These are phyloP conservation scores for Bostrychus sinensis DNA, from an alignment of 2,113 vertebrate genomes.

Conservation along the genomic window DNA sequence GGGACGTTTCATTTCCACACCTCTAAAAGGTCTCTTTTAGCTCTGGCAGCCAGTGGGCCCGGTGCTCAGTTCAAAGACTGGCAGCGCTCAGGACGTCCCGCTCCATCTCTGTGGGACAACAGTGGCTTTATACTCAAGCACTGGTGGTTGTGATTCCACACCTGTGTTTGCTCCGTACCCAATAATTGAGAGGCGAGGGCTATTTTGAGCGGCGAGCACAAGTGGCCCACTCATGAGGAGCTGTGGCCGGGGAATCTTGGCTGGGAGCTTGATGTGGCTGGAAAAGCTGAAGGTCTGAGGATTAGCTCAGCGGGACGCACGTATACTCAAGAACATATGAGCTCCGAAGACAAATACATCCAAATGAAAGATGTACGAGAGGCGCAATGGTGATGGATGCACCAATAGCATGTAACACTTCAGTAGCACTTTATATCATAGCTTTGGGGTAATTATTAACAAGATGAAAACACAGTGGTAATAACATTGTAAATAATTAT, in stretches of 20 bases:
- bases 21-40: constrained; percentile 75
- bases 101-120: constrained; percentile 75
- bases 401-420: constrained; percentile 5
- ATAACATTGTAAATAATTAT: too few relatives aligned
- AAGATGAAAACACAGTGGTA: too few relatives aligned
- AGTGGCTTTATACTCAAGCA: constrained; percentile 78
- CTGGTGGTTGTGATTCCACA: constrained; percentile 82
- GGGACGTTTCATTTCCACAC: constrained; percentile 83
- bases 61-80: constrained; percentile 81
- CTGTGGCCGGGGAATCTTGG: constrained; percentile 55
- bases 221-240: constrained; percentile 77
- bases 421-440: too few relatives aligned
- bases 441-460: too few relatives aligned
- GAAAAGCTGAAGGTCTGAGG: constrained; percentile 57
- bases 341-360: constrained; percentile 25
- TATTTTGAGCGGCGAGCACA: constrained; percentile 87
- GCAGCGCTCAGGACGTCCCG: constrained; percentile 72
- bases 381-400: constrained; percentile 5
- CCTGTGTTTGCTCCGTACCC: constrained; percentile 94
- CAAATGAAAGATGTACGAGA: constrained; percentile 19
- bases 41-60: constrained; percentile 50
- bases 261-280: constrained; percentile 69
- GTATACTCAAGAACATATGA: constrained; percentile 32
- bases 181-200: constrained; percentile 90
- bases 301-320: constrained; percentile 47